Base-by-base conservation (phyloP, 2,888 invertebrate species). In the Cerastoderma edule region DNA sequence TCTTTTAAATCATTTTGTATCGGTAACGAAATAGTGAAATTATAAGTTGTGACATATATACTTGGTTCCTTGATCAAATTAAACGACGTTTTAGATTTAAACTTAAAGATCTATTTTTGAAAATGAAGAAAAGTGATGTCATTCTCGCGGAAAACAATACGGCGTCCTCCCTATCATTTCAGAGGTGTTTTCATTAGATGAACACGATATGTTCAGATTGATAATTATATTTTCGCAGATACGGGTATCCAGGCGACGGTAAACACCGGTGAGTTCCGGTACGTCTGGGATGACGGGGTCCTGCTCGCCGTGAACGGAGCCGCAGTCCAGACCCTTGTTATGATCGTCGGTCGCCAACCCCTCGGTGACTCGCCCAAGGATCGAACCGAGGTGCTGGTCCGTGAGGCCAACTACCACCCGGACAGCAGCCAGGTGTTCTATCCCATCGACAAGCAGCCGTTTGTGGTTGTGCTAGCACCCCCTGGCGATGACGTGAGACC, bases 371-470 rank as follows among this genome's bases (percentile, higher is more conserved):
- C 75, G 16, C 67, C 81, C 19, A 70, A 67, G 19, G 69, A 81
- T n/a, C 71, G 84, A 8, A 83, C 81, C 10, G 79, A 83, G 44
- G 83, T 87, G 48, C 75, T 87, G 3, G 78, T 83, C 4, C 57
- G 85, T 35, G 83, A 83, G 50, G 83, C 83, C 3, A 86, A 85
- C 48, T 85, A 85, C 48, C 85, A 86, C 53, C 86, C 86, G 13
- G 83, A 86, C 67, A 84, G 84, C 16, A 83, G 86, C n/a, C 86
- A 86, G 54, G 75, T 86, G n/a, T 86, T 86, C 73, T 86, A 75
- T 44, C 86, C 86, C 6, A 46, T 54, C 30, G 71, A 79, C 35
- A 70, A 71, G 10, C 77, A 72, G n/a, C 71, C 83, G 0, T 83
- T 81, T 48, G 72, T 83, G 0, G 83, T 81, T 2, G 39, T 83